Conservation (phyloP, 2,797 vertebrate genomes). For the Eulemur mongoz region DNA sequence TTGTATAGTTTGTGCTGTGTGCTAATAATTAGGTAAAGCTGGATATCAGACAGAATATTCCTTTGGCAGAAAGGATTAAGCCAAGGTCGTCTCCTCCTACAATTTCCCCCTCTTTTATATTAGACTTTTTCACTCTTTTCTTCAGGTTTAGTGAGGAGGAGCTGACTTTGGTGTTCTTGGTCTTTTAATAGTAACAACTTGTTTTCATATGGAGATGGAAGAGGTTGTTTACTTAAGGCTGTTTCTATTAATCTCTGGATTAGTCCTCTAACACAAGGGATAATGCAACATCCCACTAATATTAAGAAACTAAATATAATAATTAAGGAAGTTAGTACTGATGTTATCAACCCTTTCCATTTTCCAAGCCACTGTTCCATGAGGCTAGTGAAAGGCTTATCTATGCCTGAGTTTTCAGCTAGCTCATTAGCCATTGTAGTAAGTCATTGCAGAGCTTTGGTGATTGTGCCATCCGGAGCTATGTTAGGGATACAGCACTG, state of each 20-base stretch:
- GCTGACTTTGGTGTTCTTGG: background rate
- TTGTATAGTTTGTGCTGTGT: too few species aligned
- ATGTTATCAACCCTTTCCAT: background rate
- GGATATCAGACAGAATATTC: too few species aligned
- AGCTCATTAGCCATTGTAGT: background rate
- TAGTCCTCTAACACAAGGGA: background rate
- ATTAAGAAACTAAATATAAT: background rate
- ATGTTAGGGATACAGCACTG: background rate
- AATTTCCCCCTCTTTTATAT: background rate
- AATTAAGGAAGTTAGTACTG: background rate
- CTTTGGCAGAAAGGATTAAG: too few species aligned
- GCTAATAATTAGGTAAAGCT: too few species aligned
- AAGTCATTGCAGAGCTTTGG: background rate
- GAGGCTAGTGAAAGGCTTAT: background rate
- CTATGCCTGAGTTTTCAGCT: background rate
- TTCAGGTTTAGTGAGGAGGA: background rate
- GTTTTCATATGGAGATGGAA: background rate
- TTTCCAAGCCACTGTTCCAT: background rate
- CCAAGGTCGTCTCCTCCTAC: background rate
- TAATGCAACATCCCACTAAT: background rate
- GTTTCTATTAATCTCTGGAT: background rate
- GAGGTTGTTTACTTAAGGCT: background rate
- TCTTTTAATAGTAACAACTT: background rate
- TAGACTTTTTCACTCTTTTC: background rate
- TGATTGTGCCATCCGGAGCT: background rate